phyloP scores from a whole-genome alignment of 2,888 invertebrate genomes.

The Pyrrhia umbra region DNA sequence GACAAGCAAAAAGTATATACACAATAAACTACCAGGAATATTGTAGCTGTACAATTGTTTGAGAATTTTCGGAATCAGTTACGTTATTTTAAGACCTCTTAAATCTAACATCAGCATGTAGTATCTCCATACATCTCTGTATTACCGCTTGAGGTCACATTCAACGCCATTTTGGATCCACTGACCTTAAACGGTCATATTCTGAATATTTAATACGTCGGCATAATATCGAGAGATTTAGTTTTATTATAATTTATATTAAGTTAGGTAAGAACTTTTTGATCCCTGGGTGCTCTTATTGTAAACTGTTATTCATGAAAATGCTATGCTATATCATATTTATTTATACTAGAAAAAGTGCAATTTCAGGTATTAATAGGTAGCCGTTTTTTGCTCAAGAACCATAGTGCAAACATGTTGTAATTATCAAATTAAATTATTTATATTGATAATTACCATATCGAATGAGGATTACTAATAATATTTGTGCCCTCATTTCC shows the following conservation, averaged over 20 bases:
- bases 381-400: not conserved
- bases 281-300: not conserved
- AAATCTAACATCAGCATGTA: slow-evolving; percentile 16
- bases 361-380: not conserved
- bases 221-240: slow-evolving; percentile 9
- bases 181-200: slow-evolving; percentile 49
- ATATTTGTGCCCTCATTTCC: slow-evolving; percentile 16
- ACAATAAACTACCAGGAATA: too few species aligned
- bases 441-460: slow-evolving; percentile 37
- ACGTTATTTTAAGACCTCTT: slow-evolving; percentile 17
- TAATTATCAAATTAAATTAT: slow-evolving; percentile 44
- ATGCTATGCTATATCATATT: too few species aligned
- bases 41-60: too few species aligned
- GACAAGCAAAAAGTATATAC: too few species aligned
- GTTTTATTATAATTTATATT: slow-evolving; percentile 1
- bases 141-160: slow-evolving; percentile 41
- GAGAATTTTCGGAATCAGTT: too few species aligned
- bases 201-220: slow-evolving; percentile 19
- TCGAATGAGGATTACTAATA: slow-evolving; percentile 42
- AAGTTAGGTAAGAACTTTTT: not conserved
- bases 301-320: not conserved
- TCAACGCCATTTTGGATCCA: slow-evolving; percentile 46
- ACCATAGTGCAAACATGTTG: slow-evolving; percentile 16
- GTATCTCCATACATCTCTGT: slow-evolving; percentile 42
- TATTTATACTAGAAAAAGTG: not conserved